A percentile compares a stretch with the other conserved stretches of the same genome.
Evolutionary conservation across 2,888 invertebrate species (phyloP).

Genomic region (Cephalotes varians): DNA sequence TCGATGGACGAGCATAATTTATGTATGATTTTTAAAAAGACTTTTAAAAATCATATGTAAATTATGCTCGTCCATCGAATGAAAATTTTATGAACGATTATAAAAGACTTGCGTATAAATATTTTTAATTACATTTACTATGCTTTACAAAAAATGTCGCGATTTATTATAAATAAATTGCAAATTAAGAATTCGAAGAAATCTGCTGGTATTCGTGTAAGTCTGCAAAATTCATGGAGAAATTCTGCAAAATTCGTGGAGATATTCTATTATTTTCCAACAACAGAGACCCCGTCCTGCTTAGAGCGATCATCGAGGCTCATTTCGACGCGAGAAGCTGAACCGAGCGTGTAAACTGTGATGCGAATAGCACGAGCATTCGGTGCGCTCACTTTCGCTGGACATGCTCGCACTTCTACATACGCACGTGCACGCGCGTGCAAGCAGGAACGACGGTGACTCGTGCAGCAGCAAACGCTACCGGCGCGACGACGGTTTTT

Average conservation of each 20-base stretch:
- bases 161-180: neutral
- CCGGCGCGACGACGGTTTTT: constrained; percentile 70
- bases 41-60: neutral
- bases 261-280: neutral
- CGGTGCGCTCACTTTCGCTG: constrained; percentile 65
- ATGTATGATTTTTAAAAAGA: neutral
- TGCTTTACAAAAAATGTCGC: neutral
- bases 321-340: neutral
- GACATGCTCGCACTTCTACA: constrained; percentile 45
- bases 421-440: neutral
- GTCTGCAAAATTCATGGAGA: neutral
- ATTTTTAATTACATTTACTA: neutral
- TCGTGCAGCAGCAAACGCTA: constrained; percentile 43
- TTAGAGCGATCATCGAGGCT: neutral
- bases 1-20: neutral
- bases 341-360: constrained; percentile 24
- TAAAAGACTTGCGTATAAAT: neutral
- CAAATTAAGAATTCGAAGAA: neutral
- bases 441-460: constrained; percentile 19
- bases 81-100: neutral
- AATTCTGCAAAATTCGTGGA: neutral
- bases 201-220: neutral
- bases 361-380: neutral
- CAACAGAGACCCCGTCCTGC: neutral
- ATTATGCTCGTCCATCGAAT: neutral